Percentiles rank a stretch among this genome's conserved stretches.
These are phyloP conservation scores for Narcine bancroftii DNA, from an alignment of 2,113 vertebrate species.

Conservation along the genomic window DNA sequence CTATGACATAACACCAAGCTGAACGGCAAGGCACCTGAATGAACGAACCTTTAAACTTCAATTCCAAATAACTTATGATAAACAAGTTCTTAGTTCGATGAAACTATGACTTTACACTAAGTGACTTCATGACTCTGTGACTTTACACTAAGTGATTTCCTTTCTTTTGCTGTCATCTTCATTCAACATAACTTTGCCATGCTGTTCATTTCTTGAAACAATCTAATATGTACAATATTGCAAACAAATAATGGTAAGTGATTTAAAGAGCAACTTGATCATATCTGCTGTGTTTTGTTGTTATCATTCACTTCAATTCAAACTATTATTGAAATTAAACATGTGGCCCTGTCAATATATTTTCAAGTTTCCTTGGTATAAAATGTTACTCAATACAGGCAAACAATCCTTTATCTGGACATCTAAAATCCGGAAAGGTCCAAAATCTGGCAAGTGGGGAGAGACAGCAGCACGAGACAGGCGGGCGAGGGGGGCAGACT, in stretches of 20 bases:
- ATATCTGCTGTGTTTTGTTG: neutral
- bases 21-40: too few species aligned
- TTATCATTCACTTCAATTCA: too few species aligned
- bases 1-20: too few species aligned
- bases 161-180: neutral
- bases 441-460: too few species aligned
- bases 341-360: neutral
- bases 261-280: neutral
- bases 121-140: neutral
- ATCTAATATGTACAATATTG: neutral
- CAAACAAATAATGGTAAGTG: neutral
- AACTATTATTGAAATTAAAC: neutral
- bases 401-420: too few species aligned
- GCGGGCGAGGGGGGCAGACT: too few species aligned
- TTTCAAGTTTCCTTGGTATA: neutral
- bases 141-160: neutral
- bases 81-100: neutral
- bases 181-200: neutral
- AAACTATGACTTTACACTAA: neutral
- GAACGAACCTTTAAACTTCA: too few species aligned
- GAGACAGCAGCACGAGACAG: too few species aligned
- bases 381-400: neutral
- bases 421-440: too few species aligned
- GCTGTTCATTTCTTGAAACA: neutral
- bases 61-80: neutral